phyloP scores from a whole-genome alignment of 2,797 vertebrate genomes.

The Clangula hyemalis region DNA sequence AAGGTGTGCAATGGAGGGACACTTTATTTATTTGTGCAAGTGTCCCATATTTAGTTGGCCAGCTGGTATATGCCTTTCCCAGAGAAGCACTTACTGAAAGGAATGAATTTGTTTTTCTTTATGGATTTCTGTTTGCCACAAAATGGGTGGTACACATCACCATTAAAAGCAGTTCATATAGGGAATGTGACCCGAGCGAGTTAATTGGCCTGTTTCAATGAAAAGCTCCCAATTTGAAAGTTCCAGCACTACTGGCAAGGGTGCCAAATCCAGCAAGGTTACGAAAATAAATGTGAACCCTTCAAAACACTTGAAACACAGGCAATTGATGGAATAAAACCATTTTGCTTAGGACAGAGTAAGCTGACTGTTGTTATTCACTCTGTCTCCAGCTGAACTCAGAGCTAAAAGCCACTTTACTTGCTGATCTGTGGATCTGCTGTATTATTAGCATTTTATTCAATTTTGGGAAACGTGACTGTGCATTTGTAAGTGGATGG shows the following conservation, averaged over 20 bases:
- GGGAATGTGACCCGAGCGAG: slow-evolving; percentile 25
- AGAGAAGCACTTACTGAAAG: neutral
- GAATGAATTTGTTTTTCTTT: neutral
- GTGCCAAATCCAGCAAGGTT: slow-evolving; percentile 71
- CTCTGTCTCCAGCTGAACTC: slow-evolving; percentile 66
- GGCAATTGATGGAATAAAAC: slow-evolving; percentile 70
- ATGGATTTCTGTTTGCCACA: slow-evolving; percentile 35
- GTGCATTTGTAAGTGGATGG: slow-evolving; percentile 75
- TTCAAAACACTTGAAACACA: slow-evolving; percentile 71
- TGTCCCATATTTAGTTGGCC: neutral
- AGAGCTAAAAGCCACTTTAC: slow-evolving; percentile 76
- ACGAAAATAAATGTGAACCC: slow-evolving; percentile 73
- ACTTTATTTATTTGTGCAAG: neutral
- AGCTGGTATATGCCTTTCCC: neutral
- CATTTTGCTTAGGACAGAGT: slow-evolving; percentile 68
- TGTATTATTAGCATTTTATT: slow-evolving; percentile 77
- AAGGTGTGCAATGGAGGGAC: neutral
- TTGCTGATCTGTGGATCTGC: slow-evolving; percentile 69
- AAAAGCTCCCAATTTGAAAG: slow-evolving; percentile 58
- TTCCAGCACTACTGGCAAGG: slow-evolving; percentile 53
- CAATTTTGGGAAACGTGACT: slow-evolving; percentile 72
- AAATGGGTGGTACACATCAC: neutral
- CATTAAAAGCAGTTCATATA: slow-evolving; percentile 42
- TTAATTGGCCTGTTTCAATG: slow-evolving; percentile 50
- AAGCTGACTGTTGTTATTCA: slow-evolving; percentile 71